Evolutionary conservation across 2,888 invertebrate genomes (phyloP), one percentile per base, ranked within the genome.

Genomic region (Nowickia ferox): DNA sequence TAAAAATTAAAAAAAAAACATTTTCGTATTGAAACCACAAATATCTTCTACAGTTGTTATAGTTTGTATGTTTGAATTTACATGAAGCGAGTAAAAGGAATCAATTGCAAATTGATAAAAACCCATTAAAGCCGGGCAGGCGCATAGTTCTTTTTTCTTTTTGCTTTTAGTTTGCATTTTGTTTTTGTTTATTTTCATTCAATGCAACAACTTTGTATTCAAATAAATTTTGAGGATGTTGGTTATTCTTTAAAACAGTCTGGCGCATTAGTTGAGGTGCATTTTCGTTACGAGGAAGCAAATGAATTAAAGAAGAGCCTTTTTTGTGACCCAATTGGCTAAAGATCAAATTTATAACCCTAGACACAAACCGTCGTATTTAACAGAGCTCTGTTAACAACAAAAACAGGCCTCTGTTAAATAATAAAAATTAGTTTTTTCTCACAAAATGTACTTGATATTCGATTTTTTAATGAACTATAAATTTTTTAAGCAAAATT

Each of bases 1-100:
- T 48, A 44, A 46, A 17, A 46, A 68, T 61, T 9, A n/a, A 68
- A 30, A 30, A 80, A 59, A 30, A 22, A 59, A 22, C 19, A 44
- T 61, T 17, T 55, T 82, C 69, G 44, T 53, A 66, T 68, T 53
- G 53, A 80, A 80, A 75, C 68, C 53, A 63, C 69, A 74, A 80
- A 80, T 46, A 74, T 66, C 57, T 22, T 57, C 59, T 48, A 17
- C 15, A 19, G 38, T 38, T n/a, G 8, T 81, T 69, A 22, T 57
- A 53, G 42, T 75, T 69, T 44, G 44, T 55, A 46, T 76, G 61
- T 63, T 76, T 59, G 51, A n/a, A 66, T 63, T 61, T 53, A 38
- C 75, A 66, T 68, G 30, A 65, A 55, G 6, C 30, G 30, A 30
- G 30, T 17, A 46, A 57, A 63, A 0, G 51, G 19, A 61, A 15